Evolutionary conservation across 2,113 vertebrate species (phyloP), one percentile per base, ranked within the genome.

Genomic region (Acrocephalus kingi): DNA sequence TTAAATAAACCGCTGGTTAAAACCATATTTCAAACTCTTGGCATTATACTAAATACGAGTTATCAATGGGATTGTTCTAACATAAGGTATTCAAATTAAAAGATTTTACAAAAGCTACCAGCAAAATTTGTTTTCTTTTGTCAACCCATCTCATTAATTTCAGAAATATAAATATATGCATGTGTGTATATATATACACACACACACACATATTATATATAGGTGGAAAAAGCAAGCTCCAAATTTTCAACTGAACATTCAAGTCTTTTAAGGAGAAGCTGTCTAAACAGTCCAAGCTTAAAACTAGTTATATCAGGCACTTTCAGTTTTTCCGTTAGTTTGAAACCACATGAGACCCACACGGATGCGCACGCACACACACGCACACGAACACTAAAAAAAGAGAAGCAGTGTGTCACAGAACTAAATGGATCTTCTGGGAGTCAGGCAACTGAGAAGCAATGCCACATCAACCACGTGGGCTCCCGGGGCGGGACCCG

Each of bases 241-340:
- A 97, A 97, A 98, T 97, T 98, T 98, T 98, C 96, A 98, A 98
- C 98, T 97, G 96, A 98, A 99, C 99, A 99, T 99, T 99, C 99
- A 99, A 99, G 99, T 99, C 99, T 99, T 98, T 98, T 98, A 98
- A 98, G 98, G 98, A 99, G 97, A 98, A 97, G 98, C 98, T 98
- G 98, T 98, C 98, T 98, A 97, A 98, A 98, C 98, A 98, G 98
- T 98, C 98, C 96, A 98, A 98, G 98, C 98, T 98, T 98, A 98
- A 99, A 98, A 98, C 98, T 95, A 99, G 98, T 98, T 97, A 78
- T 95, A 97, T 97, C 99, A 99, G 99, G 99, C 99, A 99, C 99
- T 99, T 99, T 99, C 98, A 99, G 98, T 98, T 98, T 98, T 98
- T 97, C 98, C 97, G 71, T 98, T 98, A 97, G 98, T 98, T 98